Percentiles rank a stretch among this genome's conserved stretches.
Conservation (phyloP, 2,113 vertebrate genomes). For the Dicaeum eximium region DNA sequence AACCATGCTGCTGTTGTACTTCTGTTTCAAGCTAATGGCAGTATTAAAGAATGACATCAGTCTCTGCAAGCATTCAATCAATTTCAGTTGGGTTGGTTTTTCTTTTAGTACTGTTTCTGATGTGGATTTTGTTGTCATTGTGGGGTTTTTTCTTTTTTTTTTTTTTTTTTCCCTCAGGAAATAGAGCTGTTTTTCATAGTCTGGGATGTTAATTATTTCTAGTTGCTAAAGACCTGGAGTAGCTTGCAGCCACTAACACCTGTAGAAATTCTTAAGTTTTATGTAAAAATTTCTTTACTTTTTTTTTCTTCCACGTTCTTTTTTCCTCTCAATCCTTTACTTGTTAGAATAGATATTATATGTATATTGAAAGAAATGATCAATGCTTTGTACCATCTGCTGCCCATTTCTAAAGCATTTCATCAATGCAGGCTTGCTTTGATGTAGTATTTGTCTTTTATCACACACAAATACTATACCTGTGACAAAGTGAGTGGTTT, state of each 20-base stretch:
- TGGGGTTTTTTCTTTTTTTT: too few species aligned
- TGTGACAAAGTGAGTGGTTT: not conserved
- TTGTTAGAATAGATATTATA: not conserved
- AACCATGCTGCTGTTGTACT: not conserved
- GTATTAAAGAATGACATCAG: not conserved
- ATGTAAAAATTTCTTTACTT: not conserved
- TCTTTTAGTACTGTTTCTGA: not conserved
- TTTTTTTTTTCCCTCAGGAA: not conserved
- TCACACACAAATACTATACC: too few species aligned
- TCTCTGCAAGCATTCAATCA: not conserved
- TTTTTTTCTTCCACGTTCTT: not conserved
- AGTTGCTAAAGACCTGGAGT: not conserved
- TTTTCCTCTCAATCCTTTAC: not conserved
- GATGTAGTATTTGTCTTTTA: not conserved
- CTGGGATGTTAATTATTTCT: not conserved
- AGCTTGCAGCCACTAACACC: not conserved
- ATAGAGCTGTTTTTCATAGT: not conserved
- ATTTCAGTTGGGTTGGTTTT: not conserved
- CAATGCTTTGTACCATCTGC: not conserved
- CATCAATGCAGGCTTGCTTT: not conserved
- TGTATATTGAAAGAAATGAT: not conserved
- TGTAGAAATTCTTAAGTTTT: not conserved
- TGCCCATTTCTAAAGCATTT: not conserved
- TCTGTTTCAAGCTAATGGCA: not conserved
- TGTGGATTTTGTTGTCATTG: not conserved